Base-by-base conservation (phyloP, 2,888 invertebrate genomes). In the Endotricha flammealis region DNA sequence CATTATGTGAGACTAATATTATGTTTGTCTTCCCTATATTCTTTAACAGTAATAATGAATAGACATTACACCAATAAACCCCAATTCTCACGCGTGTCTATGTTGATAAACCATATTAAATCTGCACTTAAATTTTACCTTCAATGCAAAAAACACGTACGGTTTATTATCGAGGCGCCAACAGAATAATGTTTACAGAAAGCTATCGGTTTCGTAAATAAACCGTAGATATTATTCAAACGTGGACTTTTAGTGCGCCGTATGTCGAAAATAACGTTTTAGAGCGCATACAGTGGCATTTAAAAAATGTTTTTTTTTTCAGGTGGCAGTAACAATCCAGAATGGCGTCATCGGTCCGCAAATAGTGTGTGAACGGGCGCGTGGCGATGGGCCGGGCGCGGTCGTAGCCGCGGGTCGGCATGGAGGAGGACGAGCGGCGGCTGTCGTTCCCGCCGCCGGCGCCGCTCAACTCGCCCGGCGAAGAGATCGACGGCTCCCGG, bases 401-500 rank as follows among this genome's bases (percentile, higher is more conserved):
- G 71, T 70, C 67, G 66, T 77, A 78, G 78, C 72, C 67, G 62
- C 64, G 55, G 58, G 54, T 56, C 60, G 74, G 69, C 61, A 85
- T 85, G 82, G 83, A 83, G 70, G 85, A 85, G 66, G 85, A 82
- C 79, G 85, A 86, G 71, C 73, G 85, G 71, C 78, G 85, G 64
- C 72, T 83, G 58, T 86, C 85, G 64, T 86, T 86, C 71, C 83
- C 83, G 73, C 83, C 85, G 73, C 85, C 81, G 71, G 85, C 83
- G 75, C 83, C 85, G 68, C 81, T 85, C 48, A 64, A 83, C 72
- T 87, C 87, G 59, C 87, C 87, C 53, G 81, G 85, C 55, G 87
- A 87, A 61, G 87, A 87, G 68, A 83, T 86, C 57, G 87, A 87
- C 64, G 87, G 87, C 49, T 87, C 87, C 40, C 80, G 86, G 44